Conservation (phyloP, 2,888 invertebrate genomes). For the Erebia ligea region DNA sequence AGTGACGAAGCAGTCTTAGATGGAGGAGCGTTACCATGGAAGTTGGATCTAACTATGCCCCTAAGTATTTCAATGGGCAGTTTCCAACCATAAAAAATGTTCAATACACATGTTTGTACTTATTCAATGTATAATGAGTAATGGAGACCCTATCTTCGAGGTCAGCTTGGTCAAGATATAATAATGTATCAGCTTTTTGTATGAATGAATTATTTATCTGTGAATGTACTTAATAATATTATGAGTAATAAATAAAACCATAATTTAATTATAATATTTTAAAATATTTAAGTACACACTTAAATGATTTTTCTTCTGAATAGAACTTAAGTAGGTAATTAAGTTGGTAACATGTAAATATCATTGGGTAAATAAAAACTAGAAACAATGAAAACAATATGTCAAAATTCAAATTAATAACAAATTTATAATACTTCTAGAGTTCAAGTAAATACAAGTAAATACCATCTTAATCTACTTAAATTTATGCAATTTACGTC, state of each 20-base stretch:
- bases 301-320: neutral
- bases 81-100: conserved; percentile 3
- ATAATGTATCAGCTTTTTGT: conserved; percentile 49
- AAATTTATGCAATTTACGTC: too few species aligned
- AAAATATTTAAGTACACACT: neutral
- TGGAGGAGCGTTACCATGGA: too few species aligned
- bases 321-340: too few species aligned
- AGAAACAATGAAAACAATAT: too few species aligned
- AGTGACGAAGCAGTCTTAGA: too few species aligned
- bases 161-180: conserved; percentile 60
- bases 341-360: too few species aligned
- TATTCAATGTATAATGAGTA: conserved; percentile 20
- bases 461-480: too few species aligned
- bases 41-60: too few species aligned
- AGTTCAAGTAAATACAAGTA: too few species aligned
- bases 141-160: conserved; percentile 53
- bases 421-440: too few species aligned
- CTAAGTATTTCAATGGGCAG: neutral
- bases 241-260: conserved; percentile 4
- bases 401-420: too few species aligned
- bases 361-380: too few species aligned
- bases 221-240: conserved; percentile 23
- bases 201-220: conserved; percentile 53
- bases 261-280: neutral
- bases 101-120: neutral